phyloP scores from a whole-genome alignment of 2,797 vertebrate genomes.

The Rhabdophis nuchalis region DNA sequence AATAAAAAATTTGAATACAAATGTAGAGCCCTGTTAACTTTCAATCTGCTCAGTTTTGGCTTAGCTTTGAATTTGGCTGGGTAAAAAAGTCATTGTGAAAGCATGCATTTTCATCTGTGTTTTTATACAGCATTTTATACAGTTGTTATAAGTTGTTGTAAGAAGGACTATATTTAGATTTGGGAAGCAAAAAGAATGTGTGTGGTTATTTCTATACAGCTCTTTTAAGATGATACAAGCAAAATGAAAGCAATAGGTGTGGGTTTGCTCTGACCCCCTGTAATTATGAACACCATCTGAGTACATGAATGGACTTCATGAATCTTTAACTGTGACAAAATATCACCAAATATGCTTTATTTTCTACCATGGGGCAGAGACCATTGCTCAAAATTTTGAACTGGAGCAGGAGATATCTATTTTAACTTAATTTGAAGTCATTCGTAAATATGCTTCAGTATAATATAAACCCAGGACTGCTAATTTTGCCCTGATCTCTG shows the following conservation, averaged over 20 bases:
- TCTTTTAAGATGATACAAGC: background rate
- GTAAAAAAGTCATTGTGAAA: background rate
- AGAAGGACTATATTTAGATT: background rate
- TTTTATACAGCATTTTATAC: background rate
- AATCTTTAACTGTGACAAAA: background rate
- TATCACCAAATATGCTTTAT: rapidly evolving
- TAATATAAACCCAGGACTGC: rapidly evolving
- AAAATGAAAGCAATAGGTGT: background rate
- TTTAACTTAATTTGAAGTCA: slow-evolving; percentile 19
- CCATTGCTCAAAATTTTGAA: no score
- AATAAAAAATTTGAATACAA: background rate
- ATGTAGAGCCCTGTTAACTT: background rate
- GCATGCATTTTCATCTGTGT: background rate
- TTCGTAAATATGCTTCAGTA: background rate
- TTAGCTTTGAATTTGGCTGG: background rate
- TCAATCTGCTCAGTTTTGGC: background rate
- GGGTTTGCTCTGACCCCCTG: background rate
- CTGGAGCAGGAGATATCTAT: background rate
- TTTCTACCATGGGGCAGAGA: background rate
- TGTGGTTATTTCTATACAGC: background rate
- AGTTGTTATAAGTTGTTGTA: background rate
- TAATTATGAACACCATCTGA: background rate
- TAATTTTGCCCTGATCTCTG: background rate
- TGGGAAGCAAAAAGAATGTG: background rate
- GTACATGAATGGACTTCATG: background rate